phyloP scores from a whole-genome alignment of 2,113 vertebrate genomes.

The Rhipidura dahli region DNA sequence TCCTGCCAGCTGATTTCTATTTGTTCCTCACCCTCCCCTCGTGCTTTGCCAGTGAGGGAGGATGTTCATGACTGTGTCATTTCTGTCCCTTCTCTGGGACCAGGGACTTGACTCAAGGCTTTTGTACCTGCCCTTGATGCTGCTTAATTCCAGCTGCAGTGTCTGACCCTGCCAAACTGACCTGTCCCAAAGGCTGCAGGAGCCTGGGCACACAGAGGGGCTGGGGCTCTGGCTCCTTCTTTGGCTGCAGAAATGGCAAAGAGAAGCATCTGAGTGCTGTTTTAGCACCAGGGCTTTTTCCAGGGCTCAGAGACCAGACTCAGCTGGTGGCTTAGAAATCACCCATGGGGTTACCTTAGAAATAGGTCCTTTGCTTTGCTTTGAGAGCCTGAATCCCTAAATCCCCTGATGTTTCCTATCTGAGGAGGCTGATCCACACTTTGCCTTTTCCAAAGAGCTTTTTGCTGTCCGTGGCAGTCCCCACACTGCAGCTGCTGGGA shows the following conservation, averaged over 20 bases:
- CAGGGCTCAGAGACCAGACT: not conserved
- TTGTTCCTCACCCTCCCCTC: not conserved
- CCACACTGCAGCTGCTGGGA: not conserved
- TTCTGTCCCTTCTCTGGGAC: not conserved
- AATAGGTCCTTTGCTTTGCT: not conserved
- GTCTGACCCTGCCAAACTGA: not conserved
- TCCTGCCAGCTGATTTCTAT: not conserved
- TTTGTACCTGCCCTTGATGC: not conserved
- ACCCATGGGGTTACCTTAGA: not conserved
- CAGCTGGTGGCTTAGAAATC: not conserved
- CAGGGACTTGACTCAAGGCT: not conserved
- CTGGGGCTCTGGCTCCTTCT: not conserved
- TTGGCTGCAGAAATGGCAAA: not conserved
- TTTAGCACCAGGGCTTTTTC: not conserved
- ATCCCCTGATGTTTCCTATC: rapidly evolving
- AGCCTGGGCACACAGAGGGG: not conserved
- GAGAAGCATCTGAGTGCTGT: not conserved
- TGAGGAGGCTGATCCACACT: not conserved
- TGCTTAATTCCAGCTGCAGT: not conserved
- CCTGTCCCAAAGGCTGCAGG: not conserved
- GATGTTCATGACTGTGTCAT: not conserved
- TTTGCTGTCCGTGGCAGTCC: not conserved
- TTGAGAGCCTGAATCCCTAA: not conserved
- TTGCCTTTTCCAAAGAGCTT: not conserved
- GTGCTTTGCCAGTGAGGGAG: not conserved